phyloP scores from a whole-genome alignment of 2,888 invertebrate genomes.

The Hermaeophaga mercurialis region DNA sequence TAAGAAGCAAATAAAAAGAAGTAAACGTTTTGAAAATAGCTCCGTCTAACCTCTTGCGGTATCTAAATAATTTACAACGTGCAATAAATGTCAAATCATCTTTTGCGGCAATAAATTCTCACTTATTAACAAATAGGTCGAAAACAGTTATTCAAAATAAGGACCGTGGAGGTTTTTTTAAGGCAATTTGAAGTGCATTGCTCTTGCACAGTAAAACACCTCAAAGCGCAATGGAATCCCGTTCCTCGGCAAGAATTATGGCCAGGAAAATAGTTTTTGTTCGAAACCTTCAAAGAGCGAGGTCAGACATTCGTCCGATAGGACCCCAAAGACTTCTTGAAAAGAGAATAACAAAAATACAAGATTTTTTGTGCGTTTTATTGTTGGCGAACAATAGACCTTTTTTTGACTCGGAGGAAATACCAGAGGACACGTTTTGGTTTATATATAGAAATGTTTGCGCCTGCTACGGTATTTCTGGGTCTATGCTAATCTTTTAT shows the following conservation, averaged over 20 bases:
- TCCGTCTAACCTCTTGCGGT: constrained; percentile 6
- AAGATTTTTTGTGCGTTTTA: constrained; percentile 44
- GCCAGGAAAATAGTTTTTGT: constrained; percentile 51
- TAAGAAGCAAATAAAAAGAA: no score
- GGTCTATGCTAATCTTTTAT: constrained; percentile 25
- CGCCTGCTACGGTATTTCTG: constrained; percentile 35
- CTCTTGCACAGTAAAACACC: constrained; percentile 49
- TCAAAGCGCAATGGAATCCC: constrained; percentile 49
- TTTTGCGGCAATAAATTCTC: constrained; percentile 46
- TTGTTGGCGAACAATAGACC: constrained; percentile 43
- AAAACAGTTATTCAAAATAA: constrained; percentile 49
- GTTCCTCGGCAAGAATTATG: constrained; percentile 50
- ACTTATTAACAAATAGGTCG: constrained; percentile 50
- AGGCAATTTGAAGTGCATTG: constrained; percentile 52
- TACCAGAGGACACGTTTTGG: constrained; percentile 39
- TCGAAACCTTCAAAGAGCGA: constrained; percentile 44
- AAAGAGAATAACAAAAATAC: constrained; percentile 43
- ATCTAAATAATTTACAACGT: constrained; percentile 9
- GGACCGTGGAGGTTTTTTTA: constrained; percentile 2
- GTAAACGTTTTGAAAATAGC: no score
- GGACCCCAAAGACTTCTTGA: constrained; percentile 37
- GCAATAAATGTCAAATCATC: constrained; percentile 18
- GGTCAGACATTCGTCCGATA: constrained; percentile 40
- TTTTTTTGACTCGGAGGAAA: constrained; percentile 43
- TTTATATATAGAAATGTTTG: constrained; percentile 44